Conservation (phyloP, 2,797 vertebrate species). For the Echeneis naucrates region DNA sequence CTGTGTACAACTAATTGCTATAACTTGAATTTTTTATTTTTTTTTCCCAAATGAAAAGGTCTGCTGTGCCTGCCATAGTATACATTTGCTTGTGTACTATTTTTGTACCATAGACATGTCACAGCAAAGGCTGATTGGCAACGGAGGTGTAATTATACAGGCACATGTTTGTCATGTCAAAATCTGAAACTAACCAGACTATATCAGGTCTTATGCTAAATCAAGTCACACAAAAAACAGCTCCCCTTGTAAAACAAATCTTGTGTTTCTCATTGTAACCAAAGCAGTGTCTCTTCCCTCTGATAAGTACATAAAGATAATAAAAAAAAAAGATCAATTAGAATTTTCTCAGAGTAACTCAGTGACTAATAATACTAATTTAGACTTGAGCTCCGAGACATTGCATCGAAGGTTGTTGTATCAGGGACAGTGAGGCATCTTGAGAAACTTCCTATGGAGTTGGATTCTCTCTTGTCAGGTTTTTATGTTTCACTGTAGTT, state of each 20-base stretch:
- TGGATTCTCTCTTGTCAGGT: constrained; percentile 41
- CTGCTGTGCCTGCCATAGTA: not conserved
- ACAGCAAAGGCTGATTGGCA: not conserved
- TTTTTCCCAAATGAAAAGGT: no score
- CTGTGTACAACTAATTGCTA: not conserved
- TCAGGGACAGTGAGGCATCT: constrained; percentile 44
- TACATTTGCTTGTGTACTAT: not conserved
- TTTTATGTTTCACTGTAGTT: constrained; percentile 35
- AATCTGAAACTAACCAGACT: constrained; percentile 11
- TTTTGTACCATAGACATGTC: not conserved
- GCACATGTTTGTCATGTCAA: not conserved
- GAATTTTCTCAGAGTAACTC: constrained; percentile 37
- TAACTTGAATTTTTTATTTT: not conserved
- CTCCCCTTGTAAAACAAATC: not conserved
- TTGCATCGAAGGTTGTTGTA: constrained; percentile 44
- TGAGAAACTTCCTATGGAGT: constrained; percentile 43
- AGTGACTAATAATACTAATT: constrained; percentile 53
- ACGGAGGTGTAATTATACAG: not conserved
- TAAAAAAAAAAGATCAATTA: constrained; percentile 51
- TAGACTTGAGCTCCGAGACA: constrained; percentile 44
- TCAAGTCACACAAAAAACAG: constrained; percentile 3
- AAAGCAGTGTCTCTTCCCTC: not conserved
- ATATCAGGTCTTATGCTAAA: no score
- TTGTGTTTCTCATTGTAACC: constrained; percentile 2
- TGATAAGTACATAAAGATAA: constrained; percentile 13